These are phyloP conservation scores for Cheirogaleus medius DNA, from an alignment of 2,113 vertebrate species.

Conservation along the genomic window DNA sequence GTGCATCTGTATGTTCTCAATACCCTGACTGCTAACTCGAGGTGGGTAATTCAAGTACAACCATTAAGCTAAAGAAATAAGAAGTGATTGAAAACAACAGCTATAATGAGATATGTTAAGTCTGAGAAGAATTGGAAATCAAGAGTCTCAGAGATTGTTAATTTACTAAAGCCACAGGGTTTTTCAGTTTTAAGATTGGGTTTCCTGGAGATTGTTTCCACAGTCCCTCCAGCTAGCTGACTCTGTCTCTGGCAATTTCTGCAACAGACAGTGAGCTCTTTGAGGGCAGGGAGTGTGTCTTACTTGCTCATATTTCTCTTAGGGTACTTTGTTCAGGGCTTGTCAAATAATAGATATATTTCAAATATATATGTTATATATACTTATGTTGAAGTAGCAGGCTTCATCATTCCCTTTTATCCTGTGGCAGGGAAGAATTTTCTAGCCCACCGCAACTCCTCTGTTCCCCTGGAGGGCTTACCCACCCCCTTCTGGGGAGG, in stretches of 20 bases:
- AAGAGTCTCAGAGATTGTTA: background rate
- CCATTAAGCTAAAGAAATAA: background rate
- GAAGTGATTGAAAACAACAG: background rate
- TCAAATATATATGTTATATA: background rate
- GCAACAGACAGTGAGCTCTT: background rate
- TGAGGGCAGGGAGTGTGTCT: background rate
- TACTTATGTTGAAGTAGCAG: background rate
- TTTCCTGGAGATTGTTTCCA: background rate
- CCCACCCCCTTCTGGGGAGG: background rate
- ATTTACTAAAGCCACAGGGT: background rate
- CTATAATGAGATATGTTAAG: background rate
- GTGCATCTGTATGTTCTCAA: background rate
- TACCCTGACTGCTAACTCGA: background rate
- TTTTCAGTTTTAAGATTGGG: background rate
- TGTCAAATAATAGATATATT: background rate
- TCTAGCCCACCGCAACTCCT: background rate
- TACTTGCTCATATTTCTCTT: background rate
- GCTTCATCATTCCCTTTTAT: background rate
- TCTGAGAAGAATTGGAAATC: background rate
- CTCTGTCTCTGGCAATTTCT: background rate
- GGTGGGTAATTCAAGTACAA: background rate
- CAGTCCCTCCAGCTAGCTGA: background rate
- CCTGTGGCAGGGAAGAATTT: background rate
- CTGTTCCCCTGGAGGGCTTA: no score
- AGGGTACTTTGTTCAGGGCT: background rate